Evolutionary conservation across 1,140 invertebrate genomes (phyloP).

Genomic region (Pachypeltis micranthus): DNA sequence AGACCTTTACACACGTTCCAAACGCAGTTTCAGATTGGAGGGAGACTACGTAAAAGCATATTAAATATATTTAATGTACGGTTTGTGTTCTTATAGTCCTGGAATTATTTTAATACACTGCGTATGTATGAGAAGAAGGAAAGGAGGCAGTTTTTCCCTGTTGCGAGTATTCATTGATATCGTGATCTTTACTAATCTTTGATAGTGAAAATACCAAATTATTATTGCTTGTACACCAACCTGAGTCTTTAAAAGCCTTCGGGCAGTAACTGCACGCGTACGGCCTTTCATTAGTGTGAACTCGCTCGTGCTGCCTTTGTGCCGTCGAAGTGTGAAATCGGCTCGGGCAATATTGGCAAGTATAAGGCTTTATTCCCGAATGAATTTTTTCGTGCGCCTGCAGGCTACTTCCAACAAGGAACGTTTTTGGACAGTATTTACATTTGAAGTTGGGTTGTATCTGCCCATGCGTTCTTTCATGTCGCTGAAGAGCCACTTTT

Average conservation of each 20-base stretch:
- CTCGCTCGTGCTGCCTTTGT: slow-evolving; percentile 54
- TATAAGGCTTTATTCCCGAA: slow-evolving; percentile 25
- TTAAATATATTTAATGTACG: no score
- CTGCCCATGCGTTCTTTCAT: slow-evolving; percentile 24
- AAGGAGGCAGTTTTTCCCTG: no score
- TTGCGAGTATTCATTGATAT: no score
- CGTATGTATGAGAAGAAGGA: no score
- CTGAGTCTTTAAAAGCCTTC: slow-evolving; percentile 49
- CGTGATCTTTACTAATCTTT: no score
- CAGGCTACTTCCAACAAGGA: slow-evolving; percentile 21
- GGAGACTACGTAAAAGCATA: no score
- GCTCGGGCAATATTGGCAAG: slow-evolving; percentile 31
- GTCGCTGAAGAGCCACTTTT: slow-evolving; percentile 24
- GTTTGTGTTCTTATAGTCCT: no score
- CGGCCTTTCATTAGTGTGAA: slow-evolving; percentile 55
- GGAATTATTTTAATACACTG: no score
- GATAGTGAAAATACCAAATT: no score
- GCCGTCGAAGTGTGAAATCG: slow-evolving; percentile 23
- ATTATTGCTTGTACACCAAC: no score
- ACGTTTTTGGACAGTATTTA: slow-evolving; percentile 26
- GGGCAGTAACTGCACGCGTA: slow-evolving; percentile 53
- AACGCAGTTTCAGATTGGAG: no score
- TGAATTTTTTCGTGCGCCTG: slow-evolving; percentile 27
- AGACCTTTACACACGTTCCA: no score
- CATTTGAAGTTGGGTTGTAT: slow-evolving; percentile 20